These are phyloP conservation scores for Andrena hattorfiana DNA, from an alignment of 2,888 invertebrate species.

Conservation along the genomic window DNA sequence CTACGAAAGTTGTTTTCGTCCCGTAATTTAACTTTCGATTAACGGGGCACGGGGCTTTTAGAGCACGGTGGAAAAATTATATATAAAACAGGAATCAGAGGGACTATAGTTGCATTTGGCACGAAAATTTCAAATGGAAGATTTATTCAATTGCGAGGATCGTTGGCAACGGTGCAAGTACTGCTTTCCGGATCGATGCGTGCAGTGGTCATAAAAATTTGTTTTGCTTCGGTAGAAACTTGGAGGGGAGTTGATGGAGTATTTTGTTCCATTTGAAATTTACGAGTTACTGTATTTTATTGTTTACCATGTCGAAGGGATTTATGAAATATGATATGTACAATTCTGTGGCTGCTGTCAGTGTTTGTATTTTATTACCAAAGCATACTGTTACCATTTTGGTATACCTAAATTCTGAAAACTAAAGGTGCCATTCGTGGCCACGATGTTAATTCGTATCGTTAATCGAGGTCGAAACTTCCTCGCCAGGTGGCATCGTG, in stretches of 20 bases:
- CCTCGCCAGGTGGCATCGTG: neutral
- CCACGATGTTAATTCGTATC: neutral
- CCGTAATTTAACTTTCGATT: constrained; percentile 2
- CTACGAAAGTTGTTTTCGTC: constrained; percentile 21
- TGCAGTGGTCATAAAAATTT: too few species aligned
- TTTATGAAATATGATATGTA: too few species aligned
- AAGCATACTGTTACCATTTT: too few species aligned
- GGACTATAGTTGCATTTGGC: too few species aligned
- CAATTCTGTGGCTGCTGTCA: too few species aligned
- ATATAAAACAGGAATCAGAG: too few species aligned
- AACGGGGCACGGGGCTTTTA: neutral
- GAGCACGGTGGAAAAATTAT: neutral
- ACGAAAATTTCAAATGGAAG: neutral
- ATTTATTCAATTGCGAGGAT: neutral
- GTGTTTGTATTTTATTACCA: too few species aligned
- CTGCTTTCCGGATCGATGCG: neutral
- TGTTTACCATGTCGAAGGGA: too few species aligned
- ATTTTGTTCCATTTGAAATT: too few species aligned
- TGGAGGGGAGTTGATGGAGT: too few species aligned
- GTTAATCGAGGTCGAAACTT: constrained; percentile 7
- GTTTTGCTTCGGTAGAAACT: too few species aligned
- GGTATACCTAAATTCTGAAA: neutral
- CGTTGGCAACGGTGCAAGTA: neutral
- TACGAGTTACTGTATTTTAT: too few species aligned
- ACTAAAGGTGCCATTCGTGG: neutral